A percentile compares a stretch with the other conserved stretches of the same genome.
Conservation (phyloP, 2,888 invertebrate species). For the Ethmia dodecea region DNA sequence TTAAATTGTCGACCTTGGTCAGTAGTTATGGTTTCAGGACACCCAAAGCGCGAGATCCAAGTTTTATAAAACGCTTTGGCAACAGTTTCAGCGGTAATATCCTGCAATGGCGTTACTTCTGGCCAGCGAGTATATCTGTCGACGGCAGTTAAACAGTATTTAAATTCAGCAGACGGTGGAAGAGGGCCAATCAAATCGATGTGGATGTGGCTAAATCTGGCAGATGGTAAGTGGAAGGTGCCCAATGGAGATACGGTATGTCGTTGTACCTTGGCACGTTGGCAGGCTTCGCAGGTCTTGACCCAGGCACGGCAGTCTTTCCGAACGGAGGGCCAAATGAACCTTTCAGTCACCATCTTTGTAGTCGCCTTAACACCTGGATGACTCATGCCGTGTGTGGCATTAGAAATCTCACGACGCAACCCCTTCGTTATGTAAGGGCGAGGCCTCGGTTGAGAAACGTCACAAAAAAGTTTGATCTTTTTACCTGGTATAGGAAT, state of each 20-base stretch:
- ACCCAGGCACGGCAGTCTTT: slow-evolving; percentile 32
- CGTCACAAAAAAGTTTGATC: slow-evolving; percentile 11
- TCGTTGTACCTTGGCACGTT: slow-evolving; percentile 22
- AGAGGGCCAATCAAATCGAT: slow-evolving; percentile 40
- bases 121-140: slow-evolving; percentile 27
- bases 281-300: slow-evolving; percentile 30
- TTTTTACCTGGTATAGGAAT: slow-evolving; percentile 14
- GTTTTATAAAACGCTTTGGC: slow-evolving; percentile 13
- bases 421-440: slow-evolving; percentile 14
- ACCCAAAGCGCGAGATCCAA: slow-evolving; percentile 22
- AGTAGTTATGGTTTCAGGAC: slow-evolving; percentile 15
- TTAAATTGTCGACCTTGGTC: slow-evolving; percentile 24
- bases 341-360: slow-evolving; percentile 29
- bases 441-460: slow-evolving; percentile 12
- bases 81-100: slow-evolving; percentile 19
- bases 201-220: slow-evolving; percentile 27
- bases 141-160: slow-evolving; percentile 25
- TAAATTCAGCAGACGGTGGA: slow-evolving; percentile 8
- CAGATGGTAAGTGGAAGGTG: slow-evolving; percentile 9
- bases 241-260: slow-evolving; percentile 15
- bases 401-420: slow-evolving; percentile 11
- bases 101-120: slow-evolving; percentile 18
- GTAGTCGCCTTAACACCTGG: slow-evolving; percentile 15
- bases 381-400: slow-evolving; percentile 18
- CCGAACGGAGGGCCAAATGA: slow-evolving; percentile 38